Base-by-base conservation (phyloP, 2,888 invertebrate species). In the Clivina fossor region DNA sequence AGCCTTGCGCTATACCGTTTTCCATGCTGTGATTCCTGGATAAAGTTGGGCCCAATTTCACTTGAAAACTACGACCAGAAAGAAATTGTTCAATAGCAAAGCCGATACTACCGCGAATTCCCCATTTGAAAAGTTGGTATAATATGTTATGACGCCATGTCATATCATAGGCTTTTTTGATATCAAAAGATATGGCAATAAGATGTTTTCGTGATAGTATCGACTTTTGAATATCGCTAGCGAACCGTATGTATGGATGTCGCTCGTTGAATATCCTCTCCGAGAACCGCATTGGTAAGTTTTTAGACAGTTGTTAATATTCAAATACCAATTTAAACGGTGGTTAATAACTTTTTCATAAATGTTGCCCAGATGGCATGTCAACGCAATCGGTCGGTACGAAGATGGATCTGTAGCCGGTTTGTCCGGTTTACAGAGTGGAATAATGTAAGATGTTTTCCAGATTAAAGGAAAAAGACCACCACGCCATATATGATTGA, bases 261-360 rank as follows among this genome's bases (percentile, higher is more conserved):
- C 37, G 13, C 18, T 15, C 18, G 15, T 37, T 7, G 37, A 37
- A 13, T 13, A 9, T 18, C 13, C 13, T 37, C 13, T 13, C 11
- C n/a, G 33, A 5, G 33, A 26, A 5, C 26, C 26, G 8, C 5
- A 26, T 26, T 26, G 26, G 26, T 26, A 26, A 5, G 5, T 5
- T 5, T 26, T 8, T 7, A 26, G 5, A 7, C 15, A 13, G n/a
- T 37, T 37, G 18, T 37, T 37, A 16, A 3, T 7, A 5, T 37
- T 3, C 13, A 13, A 37, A 18, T 13, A 37, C 37, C 37, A 37
- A 13, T 22, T 38, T 20, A 38, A 22, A 22, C 38, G 7, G n/a
- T 11, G 19, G 38, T 11, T 38, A 22, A 38, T 38, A 22, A 38
- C 9, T 22, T 38, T 38, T 19, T 38, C 19, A 19, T 38, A 38